Conservation (phyloP, 2,797 vertebrate species). For the Gadopsis bispinosus region DNA sequence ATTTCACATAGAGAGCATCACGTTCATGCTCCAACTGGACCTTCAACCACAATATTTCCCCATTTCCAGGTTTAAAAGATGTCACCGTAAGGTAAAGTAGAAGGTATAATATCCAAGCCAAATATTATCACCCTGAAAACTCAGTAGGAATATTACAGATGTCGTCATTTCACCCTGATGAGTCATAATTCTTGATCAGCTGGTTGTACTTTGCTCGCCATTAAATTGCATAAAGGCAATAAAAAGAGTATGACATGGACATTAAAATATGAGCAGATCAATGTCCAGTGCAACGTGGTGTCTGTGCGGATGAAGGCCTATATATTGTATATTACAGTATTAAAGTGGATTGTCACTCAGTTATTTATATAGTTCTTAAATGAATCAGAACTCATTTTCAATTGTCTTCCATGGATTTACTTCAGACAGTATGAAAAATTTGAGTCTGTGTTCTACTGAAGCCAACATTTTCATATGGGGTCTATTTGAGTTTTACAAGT, state of each 20-base stretch:
- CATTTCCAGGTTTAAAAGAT: background rate
- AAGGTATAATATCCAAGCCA: background rate
- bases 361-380: background rate
- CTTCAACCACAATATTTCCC: background rate
- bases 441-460: conserved; percentile 20
- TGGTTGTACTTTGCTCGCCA: conserved; percentile 54
- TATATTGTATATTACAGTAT: background rate
- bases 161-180: conserved; percentile 4
- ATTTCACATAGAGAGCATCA: background rate
- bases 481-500: conserved; percentile 41
- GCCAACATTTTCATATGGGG: conserved; percentile 53
- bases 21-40: background rate
- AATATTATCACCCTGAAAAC: background rate
- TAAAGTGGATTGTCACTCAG: background rate
- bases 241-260: conserved; percentile 40
- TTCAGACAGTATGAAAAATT: conserved; percentile 20
- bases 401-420: background rate
- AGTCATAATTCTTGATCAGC: conserved; percentile 9
- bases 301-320: background rate
- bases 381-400: conserved; percentile 21
- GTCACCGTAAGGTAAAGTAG: background rate
- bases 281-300: conserved; percentile 47
- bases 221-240: conserved; percentile 28
- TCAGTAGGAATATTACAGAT: background rate
- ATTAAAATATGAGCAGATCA: conserved; percentile 48